Evolutionary conservation across 2,888 invertebrate species (phyloP).

Genomic region (Tridacna crocea): DNA sequence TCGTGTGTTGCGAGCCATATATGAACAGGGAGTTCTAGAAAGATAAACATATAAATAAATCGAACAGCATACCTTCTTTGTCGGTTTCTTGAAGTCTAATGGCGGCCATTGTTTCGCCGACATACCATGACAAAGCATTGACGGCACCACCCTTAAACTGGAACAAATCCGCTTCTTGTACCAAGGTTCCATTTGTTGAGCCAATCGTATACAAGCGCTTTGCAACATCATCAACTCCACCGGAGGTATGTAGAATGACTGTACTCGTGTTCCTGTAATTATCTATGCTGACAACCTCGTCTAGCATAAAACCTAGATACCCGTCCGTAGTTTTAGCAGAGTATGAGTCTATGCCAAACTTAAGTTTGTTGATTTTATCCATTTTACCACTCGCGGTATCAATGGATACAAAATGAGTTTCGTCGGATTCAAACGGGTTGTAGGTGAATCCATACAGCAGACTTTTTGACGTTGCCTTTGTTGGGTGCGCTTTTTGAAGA

Average conservation of each 20-base stretch:
- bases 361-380: conserved; percentile 42
- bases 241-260: conserved; percentile 53
- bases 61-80: conserved; percentile 25
- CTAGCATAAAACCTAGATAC: conserved; percentile 49
- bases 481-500: conserved; percentile 25
- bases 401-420: conserved; percentile 54
- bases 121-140: conserved; percentile 54
- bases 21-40: too few relatives aligned
- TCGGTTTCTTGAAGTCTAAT: conserved; percentile 59
- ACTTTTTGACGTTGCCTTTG: not conserved
- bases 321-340: not conserved
- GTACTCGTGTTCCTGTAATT: conserved; percentile 49
- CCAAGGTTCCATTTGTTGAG: conserved; percentile 58
- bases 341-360: conserved; percentile 61
- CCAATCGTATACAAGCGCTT: conserved; percentile 52
- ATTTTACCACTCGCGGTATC: conserved; percentile 52
- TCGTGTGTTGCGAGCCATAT: too few relatives aligned
- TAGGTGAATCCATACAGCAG: conserved; percentile 63
- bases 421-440: conserved; percentile 57
- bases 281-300: conserved; percentile 57
- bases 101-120: conserved; percentile 51
- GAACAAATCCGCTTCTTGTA: conserved; percentile 47
- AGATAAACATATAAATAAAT: too few relatives aligned
- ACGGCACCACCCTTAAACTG: conserved; percentile 49
- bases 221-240: conserved; percentile 54